phyloP scores from a whole-genome alignment of 2,888 invertebrate genomes.

The Troides helena region DNA sequence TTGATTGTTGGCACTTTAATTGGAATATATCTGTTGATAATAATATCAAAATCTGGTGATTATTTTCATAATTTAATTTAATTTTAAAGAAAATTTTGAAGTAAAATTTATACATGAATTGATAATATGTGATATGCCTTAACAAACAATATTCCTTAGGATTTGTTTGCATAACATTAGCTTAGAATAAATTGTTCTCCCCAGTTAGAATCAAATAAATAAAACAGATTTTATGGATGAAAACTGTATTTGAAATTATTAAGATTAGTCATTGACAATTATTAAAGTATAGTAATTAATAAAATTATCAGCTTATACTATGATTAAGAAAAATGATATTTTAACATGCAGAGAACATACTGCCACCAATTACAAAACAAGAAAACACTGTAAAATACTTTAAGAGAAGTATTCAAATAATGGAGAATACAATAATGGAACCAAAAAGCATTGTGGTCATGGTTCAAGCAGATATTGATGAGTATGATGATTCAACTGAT shows the following conservation, averaged over 20 bases:
- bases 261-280: no score
- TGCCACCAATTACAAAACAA: slow-evolving; percentile 53
- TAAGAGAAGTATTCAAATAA: slow-evolving; percentile 42
- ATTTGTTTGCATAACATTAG: no score
- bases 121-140: not conserved
- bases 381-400: slow-evolving; percentile 36
- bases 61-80: slow-evolving; percentile 19
- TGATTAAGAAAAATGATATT: not conserved
- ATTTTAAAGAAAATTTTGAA: not conserved
- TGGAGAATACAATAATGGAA: not conserved
- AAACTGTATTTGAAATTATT: no score
- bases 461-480: slow-evolving; percentile 64
- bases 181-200: no score
- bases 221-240: no score
- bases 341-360: slow-evolving; percentile 52
- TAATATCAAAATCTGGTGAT: slow-evolving; percentile 59
- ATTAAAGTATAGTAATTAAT: not conserved
- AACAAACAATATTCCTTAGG: not conserved
- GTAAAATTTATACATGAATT: not conserved
- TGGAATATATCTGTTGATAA: slow-evolving; percentile 61
- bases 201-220: no score
- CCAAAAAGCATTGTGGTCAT: slow-evolving; percentile 55
- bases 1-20: slow-evolving; percentile 59
- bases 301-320: not conserved
- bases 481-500: slow-evolving; percentile 49